phyloP scores from a whole-genome alignment of 1,140 invertebrate genomes.

The Elysia chlorotica region DNA sequence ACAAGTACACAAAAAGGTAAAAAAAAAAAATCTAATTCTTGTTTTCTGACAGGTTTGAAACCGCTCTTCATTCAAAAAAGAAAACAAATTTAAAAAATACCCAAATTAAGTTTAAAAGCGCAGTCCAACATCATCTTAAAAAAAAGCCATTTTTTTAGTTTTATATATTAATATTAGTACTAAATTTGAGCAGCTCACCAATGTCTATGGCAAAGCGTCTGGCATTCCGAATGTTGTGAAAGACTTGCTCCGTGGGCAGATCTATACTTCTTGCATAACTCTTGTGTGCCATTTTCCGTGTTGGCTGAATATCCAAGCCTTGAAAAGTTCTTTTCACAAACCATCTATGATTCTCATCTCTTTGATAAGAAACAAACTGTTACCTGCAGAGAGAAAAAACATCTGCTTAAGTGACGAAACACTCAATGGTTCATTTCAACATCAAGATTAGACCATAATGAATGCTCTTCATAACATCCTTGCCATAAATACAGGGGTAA shows the following conservation, averaged over 20 bases:
- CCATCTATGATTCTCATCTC: too few relatives aligned
- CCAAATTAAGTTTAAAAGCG: background rate
- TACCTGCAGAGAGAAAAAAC: too few relatives aligned
- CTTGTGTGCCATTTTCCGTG: slow-evolving; percentile 41
- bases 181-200: slow-evolving; percentile 61
- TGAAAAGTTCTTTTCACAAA: too few relatives aligned
- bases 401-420: too few relatives aligned
- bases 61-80: background rate
- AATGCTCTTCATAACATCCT: too few relatives aligned
- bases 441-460: too few relatives aligned
- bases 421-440: too few relatives aligned
- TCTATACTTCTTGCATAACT: slow-evolving; percentile 54
- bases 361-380: too few relatives aligned
- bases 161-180: background rate
- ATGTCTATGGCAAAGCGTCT: slow-evolving; percentile 77
- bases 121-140: background rate
- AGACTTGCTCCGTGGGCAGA: slow-evolving; percentile 65
- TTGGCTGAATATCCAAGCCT: too few relatives aligned
- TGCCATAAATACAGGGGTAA: too few relatives aligned
- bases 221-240: slow-evolving; percentile 75
- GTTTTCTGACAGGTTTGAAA: background rate
- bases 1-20: too few relatives aligned
- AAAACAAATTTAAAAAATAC: background rate
- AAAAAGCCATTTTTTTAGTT: background rate
- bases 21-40: background rate